These are phyloP conservation scores for Drosophila greeni DNA, from an alignment of 2,888 invertebrate genomes.

Conservation along the genomic window DNA sequence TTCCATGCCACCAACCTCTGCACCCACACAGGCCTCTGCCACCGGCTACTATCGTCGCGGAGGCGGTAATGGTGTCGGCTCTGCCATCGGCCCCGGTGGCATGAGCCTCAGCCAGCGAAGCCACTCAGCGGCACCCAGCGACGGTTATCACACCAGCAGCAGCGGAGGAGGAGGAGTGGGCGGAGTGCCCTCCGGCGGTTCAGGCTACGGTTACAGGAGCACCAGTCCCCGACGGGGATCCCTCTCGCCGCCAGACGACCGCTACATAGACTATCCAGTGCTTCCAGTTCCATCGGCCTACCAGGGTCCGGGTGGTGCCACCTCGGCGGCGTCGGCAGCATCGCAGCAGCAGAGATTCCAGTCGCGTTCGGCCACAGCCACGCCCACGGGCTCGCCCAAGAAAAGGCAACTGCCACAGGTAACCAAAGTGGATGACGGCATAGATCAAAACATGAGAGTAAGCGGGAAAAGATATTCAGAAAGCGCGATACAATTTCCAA, in stretches of 20 bases:
- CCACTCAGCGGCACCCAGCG: constrained; percentile 89
- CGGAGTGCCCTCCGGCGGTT: constrained; percentile 46
- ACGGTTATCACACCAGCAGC: constrained; percentile 76
- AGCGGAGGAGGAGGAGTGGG: constrained; percentile 41
- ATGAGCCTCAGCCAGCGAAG: constrained; percentile 83
- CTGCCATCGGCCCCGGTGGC: constrained; percentile 78
- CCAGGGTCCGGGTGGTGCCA: constrained; percentile 35
- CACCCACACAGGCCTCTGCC: constrained; percentile 60
- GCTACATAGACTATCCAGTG: constrained; percentile 79
- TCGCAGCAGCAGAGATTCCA: constrained; percentile 82
- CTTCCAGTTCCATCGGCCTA: constrained; percentile 75
- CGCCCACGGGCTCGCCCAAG: constrained; percentile 96
- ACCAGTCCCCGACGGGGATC: constrained; percentile 86
- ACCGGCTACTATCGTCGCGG: constrained; percentile 78
- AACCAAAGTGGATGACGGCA: constrained; percentile 73
- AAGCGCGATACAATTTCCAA: background rate
- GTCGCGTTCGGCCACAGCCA: constrained; percentile 93
- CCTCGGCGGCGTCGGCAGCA: constrained; percentile 55
- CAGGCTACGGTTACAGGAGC: constrained; percentile 80
- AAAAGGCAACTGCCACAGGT: constrained; percentile 98
- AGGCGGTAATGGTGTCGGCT: constrained; percentile 76
- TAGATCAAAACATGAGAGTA: background rate
- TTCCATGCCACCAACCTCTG: constrained; percentile 32
- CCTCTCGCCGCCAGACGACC: constrained; percentile 79
- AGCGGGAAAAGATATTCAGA: background rate